phyloP scores from a whole-genome alignment of 2,888 invertebrate genomes.

The Platypus cylindrus region DNA sequence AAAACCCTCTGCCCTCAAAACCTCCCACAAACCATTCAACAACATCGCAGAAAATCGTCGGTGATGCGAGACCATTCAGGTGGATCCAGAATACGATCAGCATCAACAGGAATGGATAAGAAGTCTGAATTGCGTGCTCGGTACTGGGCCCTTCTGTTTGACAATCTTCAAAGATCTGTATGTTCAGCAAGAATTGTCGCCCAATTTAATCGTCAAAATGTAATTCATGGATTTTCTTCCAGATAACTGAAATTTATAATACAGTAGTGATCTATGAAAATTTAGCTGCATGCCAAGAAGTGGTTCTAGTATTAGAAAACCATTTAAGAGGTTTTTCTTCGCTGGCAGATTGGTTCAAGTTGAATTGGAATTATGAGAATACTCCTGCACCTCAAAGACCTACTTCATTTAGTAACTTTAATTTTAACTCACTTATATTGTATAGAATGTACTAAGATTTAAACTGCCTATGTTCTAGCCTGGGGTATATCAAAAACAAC shows the following conservation, averaged over 20 bases:
- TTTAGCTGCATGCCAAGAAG: constrained; percentile 90
- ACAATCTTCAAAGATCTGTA: constrained; percentile 81
- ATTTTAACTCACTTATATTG: not conserved
- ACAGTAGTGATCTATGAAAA: constrained; percentile 93
- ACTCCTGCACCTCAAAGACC: constrained; percentile 75
- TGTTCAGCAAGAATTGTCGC: constrained; percentile 23
- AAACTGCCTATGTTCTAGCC: constrained; percentile 45
- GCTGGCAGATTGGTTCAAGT: constrained; percentile 82
- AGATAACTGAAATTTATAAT: constrained; percentile 87
- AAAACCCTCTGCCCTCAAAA: constrained; percentile 12
- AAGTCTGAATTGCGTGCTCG: constrained; percentile 78
- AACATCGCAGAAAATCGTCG: too few relatives aligned
- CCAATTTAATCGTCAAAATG: not conserved
- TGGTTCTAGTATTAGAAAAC: constrained; percentile 85
- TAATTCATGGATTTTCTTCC: constrained; percentile 8
- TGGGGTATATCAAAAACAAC: constrained; percentile 92
- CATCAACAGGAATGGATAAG: constrained; percentile 77
- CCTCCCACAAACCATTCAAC: constrained; percentile 8
- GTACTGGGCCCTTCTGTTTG: constrained; percentile 93
- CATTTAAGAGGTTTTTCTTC: constrained; percentile 90
- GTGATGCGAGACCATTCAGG: constrained; percentile 9
- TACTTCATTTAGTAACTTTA: constrained; percentile 42
- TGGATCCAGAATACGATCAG: constrained; percentile 61
- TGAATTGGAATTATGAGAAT: constrained; percentile 89
- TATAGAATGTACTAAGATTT: too few relatives aligned